Evolutionary conservation across 1,140 invertebrate genomes (phyloP), one percentile per base, ranked within the genome.

Genomic region (Saxidomus purpurata): DNA sequence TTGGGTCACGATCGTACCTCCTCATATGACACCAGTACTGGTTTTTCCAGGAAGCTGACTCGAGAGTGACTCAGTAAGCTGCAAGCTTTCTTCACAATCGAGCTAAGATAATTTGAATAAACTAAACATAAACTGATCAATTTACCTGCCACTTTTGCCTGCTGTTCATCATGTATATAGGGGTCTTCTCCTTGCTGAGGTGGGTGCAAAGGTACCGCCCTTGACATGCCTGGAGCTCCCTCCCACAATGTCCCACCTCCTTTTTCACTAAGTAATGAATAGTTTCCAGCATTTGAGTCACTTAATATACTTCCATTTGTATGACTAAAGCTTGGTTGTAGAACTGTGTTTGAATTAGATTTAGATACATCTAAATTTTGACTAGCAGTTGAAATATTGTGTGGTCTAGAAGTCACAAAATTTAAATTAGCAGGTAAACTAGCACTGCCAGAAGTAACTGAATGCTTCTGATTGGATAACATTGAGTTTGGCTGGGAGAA

Each of bases 201-300:
- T 47, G 92, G 92, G 22, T 90, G 67, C 49, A 92, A 89, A 9
- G 89, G 86, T 0, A 92, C 90, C 69, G 92, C 92, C 31, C 63
- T 63, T 38, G 43, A n/a, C 31, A 86, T 40, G 47, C 84, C 84
- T 19, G 82, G 3, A 31, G 40, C 82, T 74, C 28, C 82, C 9
- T 74, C 52, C 69, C 67, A 74, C 13, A 40, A 2, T 25, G 36
- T 40, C 25, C 67, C 34, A 87, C 19, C 1, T 34, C 25, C 52
- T 36, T 63, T 67, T n/a, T 36, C 69, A 76, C 38, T 82, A 2
- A 25, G 25, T 28, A 82, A 19, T 3, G 76, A 79, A 55, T 36
- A 34, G 28, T 55, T 49, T 31, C 9, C 25, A 31, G 43, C 34
- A 31, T n/a, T 55, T 3, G 17, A 17, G 34, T 52, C 43, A n/a